Base-by-base conservation (phyloP, 92 coral and sea anemone species). In the Porites divaricata region DNA sequence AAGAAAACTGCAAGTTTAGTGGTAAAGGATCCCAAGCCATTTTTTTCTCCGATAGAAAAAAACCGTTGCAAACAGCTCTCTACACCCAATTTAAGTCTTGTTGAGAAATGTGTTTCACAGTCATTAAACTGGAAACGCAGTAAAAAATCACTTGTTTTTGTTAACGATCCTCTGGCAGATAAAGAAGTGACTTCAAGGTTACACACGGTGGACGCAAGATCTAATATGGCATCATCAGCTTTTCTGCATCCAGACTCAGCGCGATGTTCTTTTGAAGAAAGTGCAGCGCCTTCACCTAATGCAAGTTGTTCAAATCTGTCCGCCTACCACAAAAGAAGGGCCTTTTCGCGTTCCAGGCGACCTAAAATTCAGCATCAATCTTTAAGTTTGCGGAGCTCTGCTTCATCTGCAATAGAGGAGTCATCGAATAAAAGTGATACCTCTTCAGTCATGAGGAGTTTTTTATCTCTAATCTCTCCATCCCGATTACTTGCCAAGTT, bases 401-500 rank as follows among this genome's bases (percentile, higher is more conserved):
- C 79, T 15, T 82, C 80, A 6, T 72, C 89, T 6, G 78, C 86
- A n/a, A 73, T 78, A 12, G 61, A 9, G 52, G 76, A 48, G 7
- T 78, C 72, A 1, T 76, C 91, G 12, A 67, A 19, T 56, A 83
- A 78, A 63, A 70, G 64, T 72, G 78, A 80, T 8, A 77, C 52
- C 25, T 65, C 88, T 17, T n/a, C 50, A 15, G 59, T 54, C 5
- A 61, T 77, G 48, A 88, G 81, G 21, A 92, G 95, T 75, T 77
- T 87, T 23, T 53, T 87, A 72, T 92, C 98, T 50, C 59, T 91
- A 24, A 68, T 94, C n/a, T 58, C 91, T 14, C 98, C 95, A 9
- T 73, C 77, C 15, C 73, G 22, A 62, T 59, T 89, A 7, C 83
- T 89, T 23, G 50, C 91, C 24, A 89, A 85, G 77, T 75, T 84